phyloP scores from a whole-genome alignment of 2,888 invertebrate species.

The Pseudococcus longispinus region DNA sequence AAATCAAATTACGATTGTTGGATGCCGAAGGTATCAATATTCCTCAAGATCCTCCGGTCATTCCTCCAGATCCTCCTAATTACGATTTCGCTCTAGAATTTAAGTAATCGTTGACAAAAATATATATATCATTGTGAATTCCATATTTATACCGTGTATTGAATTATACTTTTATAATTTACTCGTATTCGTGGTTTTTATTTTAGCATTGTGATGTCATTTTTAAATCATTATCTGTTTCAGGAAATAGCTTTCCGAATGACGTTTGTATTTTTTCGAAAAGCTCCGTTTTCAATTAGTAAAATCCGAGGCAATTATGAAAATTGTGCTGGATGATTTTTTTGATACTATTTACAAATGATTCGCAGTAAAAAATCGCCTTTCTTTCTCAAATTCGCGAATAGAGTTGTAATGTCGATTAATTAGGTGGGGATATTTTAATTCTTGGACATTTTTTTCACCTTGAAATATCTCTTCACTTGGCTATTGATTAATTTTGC shows the following conservation, averaged over 20 bases:
- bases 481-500: too few species aligned
- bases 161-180: conserved; percentile 26
- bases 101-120: conserved; percentile 64
- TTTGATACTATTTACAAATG: too few species aligned
- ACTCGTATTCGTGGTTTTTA: neutral
- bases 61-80: conserved; percentile 91
- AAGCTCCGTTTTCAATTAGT: neutral
- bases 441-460: too few species aligned
- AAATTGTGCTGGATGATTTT: too few species aligned
- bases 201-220: neutral
- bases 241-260: neutral
- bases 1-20: conserved; percentile 89
- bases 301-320: neutral
- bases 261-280: neutral
- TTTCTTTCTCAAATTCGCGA: too few species aligned
- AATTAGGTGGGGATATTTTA: too few species aligned
- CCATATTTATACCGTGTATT: neutral
- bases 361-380: too few species aligned
- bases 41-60: conserved; percentile 88
- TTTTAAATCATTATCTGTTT: neutral
- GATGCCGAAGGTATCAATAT: conserved; percentile 95
- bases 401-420: too few species aligned
- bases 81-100: conserved; percentile 85
- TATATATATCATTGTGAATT: neutral
- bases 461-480: too few species aligned